Base-by-base conservation (phyloP, 2,113 vertebrate species). In the Neogobius melanostomus region DNA sequence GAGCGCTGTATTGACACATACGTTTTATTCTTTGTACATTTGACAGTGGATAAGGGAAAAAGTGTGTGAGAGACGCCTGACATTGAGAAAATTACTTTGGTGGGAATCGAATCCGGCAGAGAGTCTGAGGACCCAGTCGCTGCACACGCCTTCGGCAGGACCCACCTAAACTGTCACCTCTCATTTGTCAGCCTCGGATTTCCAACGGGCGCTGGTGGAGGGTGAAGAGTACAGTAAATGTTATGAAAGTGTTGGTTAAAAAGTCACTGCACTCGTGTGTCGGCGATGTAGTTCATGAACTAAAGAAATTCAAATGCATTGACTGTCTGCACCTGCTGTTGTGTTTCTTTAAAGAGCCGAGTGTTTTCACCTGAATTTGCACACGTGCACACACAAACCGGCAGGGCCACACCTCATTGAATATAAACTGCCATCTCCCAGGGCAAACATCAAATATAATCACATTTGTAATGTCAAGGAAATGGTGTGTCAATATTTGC, bases 401-500 rank as follows among this genome's bases (percentile, higher is more conserved):
- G 72, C 14, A 44, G 9, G 9, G 52, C 51, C 57, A 71, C 66
- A 78, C 71, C 69, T 85, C 67, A 80, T 77, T 83, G 79, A 90
- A 87, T 83, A 80, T 80, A 88, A 89, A 88, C 90, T 80, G 90
- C 83, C 85, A 77, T 77, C 72, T 84, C 84, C 82, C 44, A 53
- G 73, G 75, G 82, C 85, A 89, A 92, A 91, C 87, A 85, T 76
- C 75, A 88, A 83, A 87, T 84, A 89, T 82, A 90, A 88, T 91
- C 82, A 82, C 84, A 83, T 85, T 88, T 88, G 87, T 89, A 87
- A 89, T 89, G 86, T 83, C 82, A 84, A 84, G 77, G 83, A 90
- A 92, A 88, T 86, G 46, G 80, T 63, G 80, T 87, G 87, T 89
- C 90, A 91, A 92, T 92, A 92, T 92, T 92, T 92, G 83, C 85